Base-by-base conservation (phyloP, 2,113 vertebrate species). In the Dendropsophus ebraccatus region DNA sequence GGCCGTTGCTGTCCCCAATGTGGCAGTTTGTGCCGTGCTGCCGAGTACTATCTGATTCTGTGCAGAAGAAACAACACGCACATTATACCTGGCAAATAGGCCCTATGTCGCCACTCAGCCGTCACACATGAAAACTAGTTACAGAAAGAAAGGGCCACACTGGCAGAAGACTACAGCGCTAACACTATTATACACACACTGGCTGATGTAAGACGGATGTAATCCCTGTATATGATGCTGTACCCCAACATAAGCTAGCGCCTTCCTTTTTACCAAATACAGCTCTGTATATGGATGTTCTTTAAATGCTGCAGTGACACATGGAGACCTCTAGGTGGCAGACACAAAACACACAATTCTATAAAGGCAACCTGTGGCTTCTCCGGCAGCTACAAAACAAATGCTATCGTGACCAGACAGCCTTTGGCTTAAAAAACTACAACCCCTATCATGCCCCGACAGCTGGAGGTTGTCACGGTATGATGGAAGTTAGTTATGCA, bases 21-120 rank as follows among this genome's bases (percentile, higher is more conserved):
- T 90, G 14, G 96, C 90, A 6, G 96, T 91, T 87, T 96, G 91
- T 89, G 95, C 93, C 35, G 94, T 90, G 49, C 95, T 95, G 78
- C 97, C 94, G 88, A 97, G 91, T 90, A 98, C 95, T 83, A 97
- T 96, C 89, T 96, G 95, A 92, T 96, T 94, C 95, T 97, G 92
- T 87, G 92, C 88, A 82, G 62, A 85, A 88, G 0, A 84, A 49
- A 90, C 81, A 80, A 74, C 70, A 84, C 21, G 69, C 62, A 32
- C 50, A 45, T 72, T 56, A 83, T 41, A 70, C 54, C 81, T 56
- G 49, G 65, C 49, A 25, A 32, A 11, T n/a, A 37, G 65, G 49
- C 65, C 70, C 23, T 11, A 13, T 17, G 28, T 23, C 47, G 11
- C 47, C 47, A 30, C 19, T 82, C 41, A 70, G 79, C 81, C 41